These are phyloP conservation scores for Erpobdella octoculata DNA, from an alignment of 2,888 invertebrate genomes.

Conservation along the genomic window DNA sequence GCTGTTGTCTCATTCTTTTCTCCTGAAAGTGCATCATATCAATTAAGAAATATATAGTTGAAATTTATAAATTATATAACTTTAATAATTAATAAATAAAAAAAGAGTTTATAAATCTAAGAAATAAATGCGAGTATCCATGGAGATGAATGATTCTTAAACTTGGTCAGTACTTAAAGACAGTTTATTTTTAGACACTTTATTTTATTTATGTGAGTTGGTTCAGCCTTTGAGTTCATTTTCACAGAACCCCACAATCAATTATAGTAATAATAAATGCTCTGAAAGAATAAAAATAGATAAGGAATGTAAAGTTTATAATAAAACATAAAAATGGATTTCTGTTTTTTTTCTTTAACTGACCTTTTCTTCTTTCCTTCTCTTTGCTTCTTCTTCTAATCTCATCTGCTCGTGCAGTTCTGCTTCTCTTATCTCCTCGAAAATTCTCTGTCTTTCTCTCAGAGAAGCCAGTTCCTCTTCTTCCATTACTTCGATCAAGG, in stretches of 20 bases:
- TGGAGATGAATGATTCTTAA: neutral
- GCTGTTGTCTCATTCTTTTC: constrained; percentile 66
- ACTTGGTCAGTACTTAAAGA: neutral
- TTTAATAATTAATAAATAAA: no score
- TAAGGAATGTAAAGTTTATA: no score
- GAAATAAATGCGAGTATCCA: neutral
- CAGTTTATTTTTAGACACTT: no score
- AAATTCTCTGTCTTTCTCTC: constrained; percentile 69
- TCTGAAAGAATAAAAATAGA: neutral
- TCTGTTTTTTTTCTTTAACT: no score
- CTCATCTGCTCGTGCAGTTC: constrained; percentile 75
- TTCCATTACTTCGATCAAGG: constrained; percentile 78
- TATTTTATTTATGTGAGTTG: no score
- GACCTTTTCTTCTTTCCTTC: constrained; percentile 52
- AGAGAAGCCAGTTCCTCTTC: constrained; percentile 81
- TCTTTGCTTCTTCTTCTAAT: constrained; percentile 68
- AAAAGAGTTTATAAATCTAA: neutral
- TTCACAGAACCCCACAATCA: no score
- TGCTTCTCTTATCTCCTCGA: constrained; percentile 66
- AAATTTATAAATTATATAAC: no score
- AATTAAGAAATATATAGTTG: no score
- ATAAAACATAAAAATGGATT: no score
- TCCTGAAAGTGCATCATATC: constrained; percentile 54
- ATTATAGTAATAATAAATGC: neutral
- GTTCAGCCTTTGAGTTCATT: no score